phyloP scores from a whole-genome alignment of 2,888 invertebrate species.

The Ophion ellenae region DNA sequence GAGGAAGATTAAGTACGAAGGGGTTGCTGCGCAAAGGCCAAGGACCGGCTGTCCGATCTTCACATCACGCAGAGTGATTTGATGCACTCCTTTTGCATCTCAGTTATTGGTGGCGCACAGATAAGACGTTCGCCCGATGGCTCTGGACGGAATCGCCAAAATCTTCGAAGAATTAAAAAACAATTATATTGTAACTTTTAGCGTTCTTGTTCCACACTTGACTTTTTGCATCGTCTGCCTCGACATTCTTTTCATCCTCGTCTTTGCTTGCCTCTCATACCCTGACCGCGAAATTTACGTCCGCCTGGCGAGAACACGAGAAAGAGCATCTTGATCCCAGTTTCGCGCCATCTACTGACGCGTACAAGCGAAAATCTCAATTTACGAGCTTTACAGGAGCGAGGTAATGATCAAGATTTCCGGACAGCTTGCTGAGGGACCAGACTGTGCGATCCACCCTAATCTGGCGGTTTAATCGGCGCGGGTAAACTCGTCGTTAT shows the following conservation, averaged over 20 bases:
- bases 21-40: not conserved
- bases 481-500: slow-evolving; percentile 58
- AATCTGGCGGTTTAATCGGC: slow-evolving; percentile 61
- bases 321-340: not conserved
- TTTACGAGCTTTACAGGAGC: slow-evolving; percentile 26
- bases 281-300: slow-evolving; percentile 6
- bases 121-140: not conserved
- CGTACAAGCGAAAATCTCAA: slow-evolving; percentile 7
- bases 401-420: slow-evolving; percentile 35
- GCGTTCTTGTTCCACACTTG: slow-evolving; percentile 31
- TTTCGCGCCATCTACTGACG: not conserved
- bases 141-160: not conserved
- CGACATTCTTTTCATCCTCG: slow-evolving; percentile 24
- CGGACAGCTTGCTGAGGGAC: slow-evolving; percentile 48
- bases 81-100: slow-evolving; percentile 5
- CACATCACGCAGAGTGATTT: slow-evolving; percentile 9
- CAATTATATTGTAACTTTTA: too few species aligned
- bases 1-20: slow-evolving; percentile 15
- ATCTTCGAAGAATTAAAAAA: not conserved
- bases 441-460: slow-evolving; percentile 57
- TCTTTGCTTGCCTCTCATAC: slow-evolving; percentile 47
- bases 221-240: slow-evolving; percentile 24
- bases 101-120: too few species aligned
- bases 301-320: not conserved
- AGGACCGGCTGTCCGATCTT: not conserved